Conservation (phyloP, 2,888 invertebrate genomes). For the Nebria salina region DNA sequence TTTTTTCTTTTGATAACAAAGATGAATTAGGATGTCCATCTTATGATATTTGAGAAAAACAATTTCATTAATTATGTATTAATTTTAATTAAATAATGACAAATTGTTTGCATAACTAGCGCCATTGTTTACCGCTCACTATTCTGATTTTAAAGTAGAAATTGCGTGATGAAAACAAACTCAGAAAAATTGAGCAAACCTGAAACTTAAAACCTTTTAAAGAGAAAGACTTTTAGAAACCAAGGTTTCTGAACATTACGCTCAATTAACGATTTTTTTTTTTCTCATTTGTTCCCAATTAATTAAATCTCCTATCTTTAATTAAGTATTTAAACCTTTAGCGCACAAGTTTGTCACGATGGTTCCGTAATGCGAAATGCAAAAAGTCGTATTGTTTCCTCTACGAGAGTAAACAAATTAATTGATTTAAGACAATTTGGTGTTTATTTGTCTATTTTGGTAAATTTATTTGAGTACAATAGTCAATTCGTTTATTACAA, state of each 20-base stretch:
- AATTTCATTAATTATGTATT: too few relatives aligned
- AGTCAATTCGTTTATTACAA: too few relatives aligned
- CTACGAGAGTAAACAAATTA: constrained; percentile 17
- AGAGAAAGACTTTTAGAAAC: background rate
- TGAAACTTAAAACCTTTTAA: background rate
- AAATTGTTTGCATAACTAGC: too few relatives aligned
- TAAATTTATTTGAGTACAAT: background rate
- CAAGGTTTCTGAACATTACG: background rate
- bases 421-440: constrained; percentile 11
- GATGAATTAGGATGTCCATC: too few relatives aligned
- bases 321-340: constrained; percentile 18
- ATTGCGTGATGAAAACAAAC: too few relatives aligned
- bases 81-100: too few relatives aligned
- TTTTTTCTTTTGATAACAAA: too few relatives aligned
- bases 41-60: too few relatives aligned
- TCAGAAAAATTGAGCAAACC: background rate
- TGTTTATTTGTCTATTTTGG: background rate
- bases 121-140: too few relatives aligned
- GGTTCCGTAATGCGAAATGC: constrained; percentile 19
- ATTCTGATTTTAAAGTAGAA: too few relatives aligned
- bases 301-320: constrained; percentile 20
- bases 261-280: background rate
- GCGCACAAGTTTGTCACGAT: constrained; percentile 5
- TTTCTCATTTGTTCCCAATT: constrained; percentile 23
- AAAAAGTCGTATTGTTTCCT: constrained; percentile 24